A percentile compares a stretch with the other conserved stretches of the same genome.
Evolutionary conservation across 2,113 vertebrate species (phyloP).

Genomic region (Chloroceryle aenea): DNA sequence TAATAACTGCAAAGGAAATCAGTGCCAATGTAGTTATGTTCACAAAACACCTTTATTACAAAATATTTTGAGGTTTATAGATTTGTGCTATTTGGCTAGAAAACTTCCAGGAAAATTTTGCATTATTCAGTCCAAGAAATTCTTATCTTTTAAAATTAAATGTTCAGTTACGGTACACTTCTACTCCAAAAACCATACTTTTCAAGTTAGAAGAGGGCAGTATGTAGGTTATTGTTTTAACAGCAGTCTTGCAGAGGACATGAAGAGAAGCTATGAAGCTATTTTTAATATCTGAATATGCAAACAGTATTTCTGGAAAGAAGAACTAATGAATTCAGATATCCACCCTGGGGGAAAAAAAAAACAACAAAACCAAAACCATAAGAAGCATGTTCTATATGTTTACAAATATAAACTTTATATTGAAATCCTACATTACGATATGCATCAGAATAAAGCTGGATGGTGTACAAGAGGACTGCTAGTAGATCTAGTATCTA

Average conservation of each 20-base stretch:
- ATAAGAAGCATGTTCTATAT: not conserved
- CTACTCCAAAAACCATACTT: not conserved
- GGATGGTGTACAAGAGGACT: not conserved
- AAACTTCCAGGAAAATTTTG: not conserved
- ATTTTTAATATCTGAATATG: constrained; percentile 17
- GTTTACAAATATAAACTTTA: not conserved
- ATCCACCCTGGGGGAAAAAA: not conserved
- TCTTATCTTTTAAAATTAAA: not conserved
- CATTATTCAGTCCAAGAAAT: not conserved
- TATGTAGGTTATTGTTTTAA: not conserved
- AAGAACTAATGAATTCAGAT: not conserved
- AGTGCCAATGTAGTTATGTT: not conserved
- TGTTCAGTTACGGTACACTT: fast-evolving
- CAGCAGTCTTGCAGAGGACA: not conserved
- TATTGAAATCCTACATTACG: not conserved
- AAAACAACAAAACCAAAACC: not conserved
- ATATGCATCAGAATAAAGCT: not conserved
- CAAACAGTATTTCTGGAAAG: not conserved
- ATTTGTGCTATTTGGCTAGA: not conserved
- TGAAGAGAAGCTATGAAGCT: not conserved
- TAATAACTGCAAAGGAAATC: not conserved
- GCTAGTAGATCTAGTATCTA: not conserved
- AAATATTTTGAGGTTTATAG: not conserved
- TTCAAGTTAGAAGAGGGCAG: not conserved
- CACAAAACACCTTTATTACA: not conserved